Evolutionary conservation across 1,140 invertebrate species (phyloP).

Genomic region (Pachypeltis micranthus): DNA sequence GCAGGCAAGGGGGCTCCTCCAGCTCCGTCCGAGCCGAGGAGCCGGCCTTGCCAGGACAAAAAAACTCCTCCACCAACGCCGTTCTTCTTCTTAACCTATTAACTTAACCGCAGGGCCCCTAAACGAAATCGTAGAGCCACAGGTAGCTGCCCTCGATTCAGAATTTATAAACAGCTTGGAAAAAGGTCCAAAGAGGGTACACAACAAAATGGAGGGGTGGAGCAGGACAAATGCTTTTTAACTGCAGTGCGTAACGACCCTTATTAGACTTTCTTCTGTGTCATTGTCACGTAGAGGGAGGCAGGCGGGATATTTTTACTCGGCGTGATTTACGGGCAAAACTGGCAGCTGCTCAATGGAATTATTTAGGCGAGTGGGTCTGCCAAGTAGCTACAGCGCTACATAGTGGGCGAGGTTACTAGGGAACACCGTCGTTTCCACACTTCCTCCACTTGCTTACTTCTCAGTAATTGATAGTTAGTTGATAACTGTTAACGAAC

Average conservation of each 20-base stretch:
- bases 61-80: not conserved
- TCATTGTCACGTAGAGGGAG: not conserved
- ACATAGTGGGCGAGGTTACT: too few relatives aligned
- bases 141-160: constrained; percentile 1
- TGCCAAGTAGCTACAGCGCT: too few relatives aligned
- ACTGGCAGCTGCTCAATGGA: too few relatives aligned
- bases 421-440: too few relatives aligned
- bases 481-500: too few relatives aligned
- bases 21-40: not conserved
- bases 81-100: not conserved
- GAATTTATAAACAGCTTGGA: not conserved
- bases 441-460: too few relatives aligned
- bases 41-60: too few relatives aligned
- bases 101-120: constrained; percentile 7
- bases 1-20: not conserved
- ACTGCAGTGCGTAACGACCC: not conserved
- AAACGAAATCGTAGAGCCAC: not conserved
- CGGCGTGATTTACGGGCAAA: not conserved
- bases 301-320: not conserved
- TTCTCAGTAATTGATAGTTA: too few relatives aligned
- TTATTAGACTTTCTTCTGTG: not conserved
- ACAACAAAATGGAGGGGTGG: not conserved
- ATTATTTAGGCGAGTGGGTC: too few relatives aligned
- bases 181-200: not conserved
- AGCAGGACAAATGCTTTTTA: not conserved